Evolutionary conservation across 1,140 invertebrate genomes (phyloP), one percentile per base, ranked within the genome.

Genomic region (Bombus balteatus): DNA sequence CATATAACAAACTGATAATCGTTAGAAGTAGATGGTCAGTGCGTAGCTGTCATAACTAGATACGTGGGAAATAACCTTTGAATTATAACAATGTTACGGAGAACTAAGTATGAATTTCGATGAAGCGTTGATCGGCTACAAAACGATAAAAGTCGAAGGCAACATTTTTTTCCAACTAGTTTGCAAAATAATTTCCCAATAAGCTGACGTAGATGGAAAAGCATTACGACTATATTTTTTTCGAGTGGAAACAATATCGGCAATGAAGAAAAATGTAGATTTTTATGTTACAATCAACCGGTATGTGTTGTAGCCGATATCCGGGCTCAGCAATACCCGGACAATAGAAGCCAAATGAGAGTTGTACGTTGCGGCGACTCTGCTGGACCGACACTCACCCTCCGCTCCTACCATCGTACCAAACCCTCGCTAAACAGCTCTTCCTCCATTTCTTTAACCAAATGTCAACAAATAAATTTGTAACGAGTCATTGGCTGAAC

Each of bases 391-490:
- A n/a, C 57, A 13, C 41, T 22, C 80, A 62, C 80, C 39, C 66
- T 39, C 28, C 32, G 28, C 43, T 22, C 43, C 22, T 15, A 22
- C 43, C 32, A 62, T 76, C 47, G 28, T 13, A 2, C 1, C 47
- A 22, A 43, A 37, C 43, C 15, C 62, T 34, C 22, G 6, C 41
- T 37, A 47, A 13, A 43, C 74, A 62, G 70, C 41, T 79, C 62
- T 70, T 79, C 76, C 66, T 71, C 39, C 47, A 1, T 72, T 62
- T 74, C 37, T 53, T 68, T 62, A 57, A 72, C 77, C 90, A 91
- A 92, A 93, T 87, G 90, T 91, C 90, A 90, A 89, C 88, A 93
- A 93, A 92, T 89, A 93, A 88, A 92, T 92, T 92, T 77, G 84
- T 75, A 72, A 90, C 81, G 89, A 86, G 70, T 81, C 86, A 75